Percentiles rank a stretch among this genome's conserved stretches.
Evolutionary conservation across 30 jellyfish, hydroid and myxozoan species (phyloP).

Genomic region (Aurelia aurita complex sp. Pacific): DNA sequence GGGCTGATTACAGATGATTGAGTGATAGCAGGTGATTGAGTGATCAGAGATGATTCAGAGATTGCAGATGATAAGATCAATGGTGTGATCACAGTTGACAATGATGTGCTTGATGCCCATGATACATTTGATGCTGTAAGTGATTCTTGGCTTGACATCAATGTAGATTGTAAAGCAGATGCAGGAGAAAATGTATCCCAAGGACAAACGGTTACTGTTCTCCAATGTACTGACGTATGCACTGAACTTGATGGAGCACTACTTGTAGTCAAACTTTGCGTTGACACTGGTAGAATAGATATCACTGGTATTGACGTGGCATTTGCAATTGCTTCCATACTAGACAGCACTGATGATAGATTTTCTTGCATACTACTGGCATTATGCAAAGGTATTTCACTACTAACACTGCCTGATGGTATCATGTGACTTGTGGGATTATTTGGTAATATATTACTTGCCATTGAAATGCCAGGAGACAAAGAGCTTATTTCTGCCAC

Average conservation of each 20-base stretch:
- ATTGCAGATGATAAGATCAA: slow-evolving; percentile 7
- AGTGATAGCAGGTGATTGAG: background rate
- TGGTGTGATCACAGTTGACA: background rate
- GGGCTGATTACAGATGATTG: slow-evolving; percentile 12
- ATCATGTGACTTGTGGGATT: background rate
- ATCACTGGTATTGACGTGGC: background rate
- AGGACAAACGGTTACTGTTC: slow-evolving; percentile 41
- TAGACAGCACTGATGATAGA: background rate
- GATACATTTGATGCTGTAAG: background rate
- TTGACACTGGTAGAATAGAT: background rate
- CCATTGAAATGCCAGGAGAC: background rate
- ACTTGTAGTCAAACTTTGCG: background rate
- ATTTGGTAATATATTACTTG: background rate
- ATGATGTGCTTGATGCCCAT: background rate
- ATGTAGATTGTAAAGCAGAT: background rate
- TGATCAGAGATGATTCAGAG: slow-evolving; percentile 1
- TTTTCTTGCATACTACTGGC: background rate
- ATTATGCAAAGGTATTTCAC: background rate
- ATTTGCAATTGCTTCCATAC: background rate
- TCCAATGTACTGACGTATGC: slow-evolving; percentile 12
- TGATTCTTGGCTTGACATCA: background rate
- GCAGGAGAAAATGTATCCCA: slow-evolving; percentile 50
- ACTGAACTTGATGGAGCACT: background rate
- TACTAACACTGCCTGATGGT: background rate
- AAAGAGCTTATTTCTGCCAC: no score